A percentile compares a stretch with the other conserved stretches of the same genome.
phyloP scores from a whole-genome alignment of 2,113 vertebrate species.

The Thamnophis sirtalis region DNA sequence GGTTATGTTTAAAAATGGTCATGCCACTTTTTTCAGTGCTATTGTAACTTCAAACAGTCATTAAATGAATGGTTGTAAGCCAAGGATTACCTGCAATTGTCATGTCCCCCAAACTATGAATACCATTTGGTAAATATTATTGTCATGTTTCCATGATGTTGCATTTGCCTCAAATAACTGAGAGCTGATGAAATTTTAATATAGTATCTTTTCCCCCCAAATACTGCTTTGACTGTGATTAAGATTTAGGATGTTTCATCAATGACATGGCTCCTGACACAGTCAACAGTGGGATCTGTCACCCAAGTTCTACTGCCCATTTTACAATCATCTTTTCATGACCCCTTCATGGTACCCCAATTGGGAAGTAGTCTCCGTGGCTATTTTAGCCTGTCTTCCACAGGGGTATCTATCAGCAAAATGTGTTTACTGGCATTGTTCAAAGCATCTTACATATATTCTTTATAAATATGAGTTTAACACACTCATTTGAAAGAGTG shows the following conservation, averaged over 20 bases:
- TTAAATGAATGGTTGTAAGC: neutral
- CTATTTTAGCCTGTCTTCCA: neutral
- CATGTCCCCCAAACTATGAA: neutral
- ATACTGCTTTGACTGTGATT: neutral
- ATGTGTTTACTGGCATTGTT: neutral
- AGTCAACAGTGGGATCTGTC: neutral
- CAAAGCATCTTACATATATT: neutral
- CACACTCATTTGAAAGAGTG: neutral
- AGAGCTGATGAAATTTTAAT: neutral
- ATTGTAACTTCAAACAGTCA: neutral
- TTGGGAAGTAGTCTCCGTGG: neutral
- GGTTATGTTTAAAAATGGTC: neutral
- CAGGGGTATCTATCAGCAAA: neutral
- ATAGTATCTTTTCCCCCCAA: neutral
- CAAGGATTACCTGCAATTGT: neutral
- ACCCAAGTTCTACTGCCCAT: neutral
- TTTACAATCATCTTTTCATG: neutral
- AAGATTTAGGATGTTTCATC: neutral
- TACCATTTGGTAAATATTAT: neutral
- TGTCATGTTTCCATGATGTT: neutral
- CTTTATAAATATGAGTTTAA: neutral
- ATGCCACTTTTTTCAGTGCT: neutral
- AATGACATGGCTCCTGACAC: neutral
- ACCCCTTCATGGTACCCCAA: neutral
- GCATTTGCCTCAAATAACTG: neutral